A percentile compares a stretch with the other conserved stretches of the same genome.
phyloP scores from a whole-genome alignment of 1,140 invertebrate genomes.

The Dendrolimus kikuchii region DNA sequence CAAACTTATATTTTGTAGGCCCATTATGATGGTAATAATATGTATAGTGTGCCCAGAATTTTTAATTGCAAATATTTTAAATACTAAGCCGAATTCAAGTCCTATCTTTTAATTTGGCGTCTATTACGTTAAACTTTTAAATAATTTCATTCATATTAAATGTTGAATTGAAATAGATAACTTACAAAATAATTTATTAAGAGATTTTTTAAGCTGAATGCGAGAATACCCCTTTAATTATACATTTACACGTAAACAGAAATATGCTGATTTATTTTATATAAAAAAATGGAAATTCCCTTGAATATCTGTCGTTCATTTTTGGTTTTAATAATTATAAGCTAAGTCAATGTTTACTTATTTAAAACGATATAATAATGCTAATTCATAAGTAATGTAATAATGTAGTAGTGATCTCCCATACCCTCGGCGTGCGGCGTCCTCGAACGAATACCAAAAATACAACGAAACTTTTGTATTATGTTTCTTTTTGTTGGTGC shows the following conservation, averaged over 20 bases:
- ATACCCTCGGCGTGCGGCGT: constrained; percentile 57
- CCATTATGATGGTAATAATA: constrained; percentile 18
- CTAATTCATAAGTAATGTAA: constrained; percentile 68
- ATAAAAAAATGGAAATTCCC: constrained; percentile 8
- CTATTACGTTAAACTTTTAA: too few species aligned
- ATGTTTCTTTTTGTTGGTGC: constrained; percentile 19
- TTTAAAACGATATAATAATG: constrained; percentile 65
- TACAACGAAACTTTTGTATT: constrained; percentile 62
- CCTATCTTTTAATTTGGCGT: too few species aligned
- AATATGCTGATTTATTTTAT: too few species aligned
- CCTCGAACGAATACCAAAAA: constrained; percentile 33
- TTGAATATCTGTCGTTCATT: constrained; percentile 43
- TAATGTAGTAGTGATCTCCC: constrained; percentile 68
- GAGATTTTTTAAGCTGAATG: too few species aligned
- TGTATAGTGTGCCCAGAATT: constrained; percentile 2
- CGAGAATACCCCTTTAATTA: too few species aligned
- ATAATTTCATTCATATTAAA: too few species aligned
- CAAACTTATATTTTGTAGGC: constrained; percentile 60
- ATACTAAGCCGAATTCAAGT: too few species aligned
- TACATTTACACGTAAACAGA: too few species aligned
- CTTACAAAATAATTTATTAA: too few species aligned
- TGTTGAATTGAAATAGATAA: too few species aligned
- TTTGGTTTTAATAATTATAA: constrained; percentile 62
- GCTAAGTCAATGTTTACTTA: constrained; percentile 71
- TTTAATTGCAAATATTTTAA: background rate